Percentiles rank a stretch among this genome's conserved stretches.
These are phyloP conservation scores for Notospermus geniculatus DNA, from an alignment of 1,140 invertebrate genomes.

Conservation along the genomic window DNA sequence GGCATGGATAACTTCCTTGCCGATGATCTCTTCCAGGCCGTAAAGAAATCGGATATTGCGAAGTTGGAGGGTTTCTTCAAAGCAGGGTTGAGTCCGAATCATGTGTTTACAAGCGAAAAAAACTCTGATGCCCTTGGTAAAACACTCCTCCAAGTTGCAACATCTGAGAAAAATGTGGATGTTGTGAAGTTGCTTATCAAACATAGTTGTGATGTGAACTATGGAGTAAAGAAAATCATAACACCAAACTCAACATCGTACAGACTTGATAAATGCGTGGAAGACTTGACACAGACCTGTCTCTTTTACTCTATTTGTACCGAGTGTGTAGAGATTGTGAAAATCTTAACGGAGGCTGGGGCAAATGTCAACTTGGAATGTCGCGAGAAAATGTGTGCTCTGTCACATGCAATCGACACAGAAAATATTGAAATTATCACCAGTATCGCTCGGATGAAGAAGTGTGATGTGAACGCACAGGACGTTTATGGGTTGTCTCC, in stretches of 20 bases:
- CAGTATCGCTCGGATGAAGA: neutral
- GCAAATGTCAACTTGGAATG: constrained; percentile 3
- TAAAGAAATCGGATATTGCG: no score
- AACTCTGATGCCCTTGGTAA: neutral
- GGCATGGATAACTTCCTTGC: no score
- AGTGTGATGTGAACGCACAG: constrained; percentile 4
- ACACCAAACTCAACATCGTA: neutral
- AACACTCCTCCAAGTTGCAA: constrained; percentile 2
- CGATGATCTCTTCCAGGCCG: no score
- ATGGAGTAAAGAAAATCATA: constrained; percentile 1
- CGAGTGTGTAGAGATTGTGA: neutral
- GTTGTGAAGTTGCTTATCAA: constrained; percentile 4
- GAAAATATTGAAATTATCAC: constrained; percentile 3
- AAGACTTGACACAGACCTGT: constrained; percentile 3
- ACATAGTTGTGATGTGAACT: neutral
- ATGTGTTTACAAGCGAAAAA: constrained; percentile 1
- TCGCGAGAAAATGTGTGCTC: neutral
- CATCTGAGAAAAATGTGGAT: constrained; percentile 1
- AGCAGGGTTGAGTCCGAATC: constrained; percentile 2
- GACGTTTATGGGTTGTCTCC: constrained; percentile 6
- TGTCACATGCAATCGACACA: neutral
- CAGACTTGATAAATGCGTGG: neutral
- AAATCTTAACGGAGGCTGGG: neutral
- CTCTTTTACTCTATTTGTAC: constrained; percentile 4
- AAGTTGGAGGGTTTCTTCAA: constrained; percentile 1